Percentiles rank a stretch among this genome's conserved stretches.
phyloP scores from a whole-genome alignment of 2,888 invertebrate genomes.

The Scelioninae gen. 2 region DNA sequence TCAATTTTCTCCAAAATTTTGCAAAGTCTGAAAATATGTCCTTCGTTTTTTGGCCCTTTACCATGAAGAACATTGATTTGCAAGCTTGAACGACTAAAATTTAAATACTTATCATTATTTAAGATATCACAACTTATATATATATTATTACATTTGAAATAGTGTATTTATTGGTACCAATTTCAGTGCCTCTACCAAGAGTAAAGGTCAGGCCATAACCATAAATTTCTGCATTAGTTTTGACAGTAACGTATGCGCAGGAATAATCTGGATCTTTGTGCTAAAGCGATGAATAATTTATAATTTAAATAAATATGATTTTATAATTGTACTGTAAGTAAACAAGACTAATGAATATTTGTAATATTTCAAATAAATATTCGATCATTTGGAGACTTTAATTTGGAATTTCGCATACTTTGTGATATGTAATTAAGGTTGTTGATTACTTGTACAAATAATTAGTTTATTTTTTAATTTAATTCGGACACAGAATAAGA shows the following conservation, averaged over 20 bases:
- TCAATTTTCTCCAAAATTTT: conserved; percentile 86
- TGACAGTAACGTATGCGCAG: conserved; percentile 91
- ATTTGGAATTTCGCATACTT: too few species aligned
- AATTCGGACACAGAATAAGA: too few species aligned
- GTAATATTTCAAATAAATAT: too few species aligned
- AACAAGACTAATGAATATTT: too few species aligned
- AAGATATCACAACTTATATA: too few species aligned
- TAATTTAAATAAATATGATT: too few species aligned
- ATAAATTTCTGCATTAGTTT: conserved; percentile 79
- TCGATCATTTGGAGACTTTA: too few species aligned
- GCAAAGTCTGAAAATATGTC: conserved; percentile 88
- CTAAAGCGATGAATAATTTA: neutral
- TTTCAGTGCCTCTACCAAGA: conserved; percentile 91
- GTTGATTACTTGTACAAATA: too few species aligned
- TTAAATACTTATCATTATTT: too few species aligned
- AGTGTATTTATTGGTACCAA: conserved; percentile 76
- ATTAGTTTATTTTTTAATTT: too few species aligned
- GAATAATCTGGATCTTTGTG: conserved; percentile 91
- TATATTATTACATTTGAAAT: neutral
- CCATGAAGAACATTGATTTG: conserved; percentile 81
- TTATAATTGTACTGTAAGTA: too few species aligned
- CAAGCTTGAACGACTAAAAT: conserved; percentile 84
- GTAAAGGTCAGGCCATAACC: conserved; percentile 93
- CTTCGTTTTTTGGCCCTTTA: conserved; percentile 82
- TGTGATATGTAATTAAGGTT: too few species aligned